phyloP scores from a whole-genome alignment of 2,888 invertebrate genomes.

The Mesodorylaimus sp. region DNA sequence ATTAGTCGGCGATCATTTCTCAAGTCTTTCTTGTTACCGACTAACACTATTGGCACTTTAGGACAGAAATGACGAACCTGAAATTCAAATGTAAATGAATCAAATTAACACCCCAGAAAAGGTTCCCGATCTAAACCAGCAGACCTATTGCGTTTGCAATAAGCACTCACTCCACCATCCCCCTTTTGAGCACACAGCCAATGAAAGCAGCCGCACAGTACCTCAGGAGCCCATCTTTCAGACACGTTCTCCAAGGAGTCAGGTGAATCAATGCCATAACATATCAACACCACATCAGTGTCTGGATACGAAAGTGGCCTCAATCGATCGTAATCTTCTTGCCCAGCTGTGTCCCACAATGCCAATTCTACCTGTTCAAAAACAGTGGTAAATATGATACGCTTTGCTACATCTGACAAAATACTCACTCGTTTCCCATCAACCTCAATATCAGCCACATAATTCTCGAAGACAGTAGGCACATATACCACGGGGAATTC shows the following conservation, averaged over 20 bases:
- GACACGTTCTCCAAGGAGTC: constrained; percentile 98
- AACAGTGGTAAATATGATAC: no score
- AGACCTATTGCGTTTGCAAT: no score
- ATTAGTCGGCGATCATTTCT: constrained; percentile 36
- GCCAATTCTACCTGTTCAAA: constrained; percentile 38
- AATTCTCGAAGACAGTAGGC: constrained; percentile 98
- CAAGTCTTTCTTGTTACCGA: constrained; percentile 77
- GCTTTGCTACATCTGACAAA: no score
- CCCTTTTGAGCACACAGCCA: no score
- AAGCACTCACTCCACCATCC: no score
- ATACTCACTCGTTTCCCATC: constrained; percentile 62
- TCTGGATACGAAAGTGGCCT: constrained; percentile 93
- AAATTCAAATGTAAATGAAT: no score
- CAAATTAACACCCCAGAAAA: no score
- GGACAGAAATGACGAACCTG: no score
- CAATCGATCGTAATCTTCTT: no score
- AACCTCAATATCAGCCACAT: constrained; percentile 97
- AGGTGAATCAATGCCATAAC: constrained; percentile 96
- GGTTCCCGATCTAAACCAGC: no score
- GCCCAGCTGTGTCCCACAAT: no score
- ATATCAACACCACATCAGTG: constrained; percentile 97
- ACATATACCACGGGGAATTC: constrained; percentile 99
- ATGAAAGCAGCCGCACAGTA: no score
- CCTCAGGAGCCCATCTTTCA: constrained; percentile 99
- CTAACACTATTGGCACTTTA: constrained; percentile 92